Evolutionary conservation across 2,113 vertebrate species (phyloP).

Genomic region (Pontoporia blainvillei): DNA sequence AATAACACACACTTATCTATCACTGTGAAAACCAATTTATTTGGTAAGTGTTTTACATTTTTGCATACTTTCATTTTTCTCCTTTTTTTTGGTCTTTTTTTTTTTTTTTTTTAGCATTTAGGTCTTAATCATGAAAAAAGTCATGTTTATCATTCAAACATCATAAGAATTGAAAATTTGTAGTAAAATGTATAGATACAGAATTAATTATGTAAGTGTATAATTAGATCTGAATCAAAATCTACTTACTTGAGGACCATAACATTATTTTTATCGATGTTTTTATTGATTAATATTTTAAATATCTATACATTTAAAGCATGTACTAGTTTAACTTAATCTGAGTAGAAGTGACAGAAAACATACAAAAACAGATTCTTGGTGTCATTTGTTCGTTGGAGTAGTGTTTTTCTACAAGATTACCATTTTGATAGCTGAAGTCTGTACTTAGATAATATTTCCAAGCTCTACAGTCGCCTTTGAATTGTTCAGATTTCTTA

Average conservation of each 20-base stretch:
- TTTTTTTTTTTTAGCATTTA: neutral
- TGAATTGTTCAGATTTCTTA: neutral
- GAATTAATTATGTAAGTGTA: neutral
- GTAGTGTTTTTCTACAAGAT: neutral
- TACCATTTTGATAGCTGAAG: neutral
- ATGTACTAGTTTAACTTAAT: neutral
- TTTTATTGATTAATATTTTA: neutral
- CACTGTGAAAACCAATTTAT: constrained; percentile 99
- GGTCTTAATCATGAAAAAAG: neutral
- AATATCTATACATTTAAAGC: neutral
- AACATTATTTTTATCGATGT: neutral
- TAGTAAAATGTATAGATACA: neutral
- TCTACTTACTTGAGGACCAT: neutral
- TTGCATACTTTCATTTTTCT: neutral
- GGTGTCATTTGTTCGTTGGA: neutral
- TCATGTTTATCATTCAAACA: constrained; percentile 1
- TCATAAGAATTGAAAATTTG: neutral
- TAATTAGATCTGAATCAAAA: neutral
- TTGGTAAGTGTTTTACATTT: constrained; percentile 84
- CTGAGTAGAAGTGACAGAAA: neutral
- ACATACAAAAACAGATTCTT: neutral
- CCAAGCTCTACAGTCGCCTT: neutral
- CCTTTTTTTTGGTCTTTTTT: neutral
- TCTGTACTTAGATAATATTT: neutral
- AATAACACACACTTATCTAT: constrained; percentile 99